Base-by-base conservation (phyloP, 2,888 invertebrate genomes). In the Sturmia bella region DNA sequence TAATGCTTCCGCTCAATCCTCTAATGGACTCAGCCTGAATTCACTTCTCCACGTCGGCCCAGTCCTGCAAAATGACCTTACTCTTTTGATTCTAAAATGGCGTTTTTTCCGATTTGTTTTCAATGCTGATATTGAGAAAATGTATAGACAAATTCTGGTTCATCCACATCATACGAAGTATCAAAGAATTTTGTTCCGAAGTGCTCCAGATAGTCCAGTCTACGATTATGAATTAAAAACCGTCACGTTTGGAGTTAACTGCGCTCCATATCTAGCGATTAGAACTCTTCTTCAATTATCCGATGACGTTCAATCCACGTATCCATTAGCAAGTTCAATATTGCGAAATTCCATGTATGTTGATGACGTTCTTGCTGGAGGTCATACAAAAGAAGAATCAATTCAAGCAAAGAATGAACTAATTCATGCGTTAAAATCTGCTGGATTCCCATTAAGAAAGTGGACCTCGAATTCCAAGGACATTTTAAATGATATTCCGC, bases 81-180 rank as follows among this genome's bases (percentile, higher is more conserved):
- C 76, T 1, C 43, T 57, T 1, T 54, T 84, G 5, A 61, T 84
- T 48, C 21, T 63, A 1, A 83, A 80, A 19, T 84, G 76, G 82
- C 59, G 78, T 0, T 41, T 48, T 27, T 68, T 6, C 41, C 41
- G 48, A 52, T 75, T 59, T 52, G 73, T 76, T 7, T 83, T 83
- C n/a, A 73, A 69, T 21, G 79, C 63, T 5, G 79, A 81, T 9
- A 74, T 84, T 9, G 76, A 76, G 32, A 83, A 85, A 50, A 83
- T 84, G 75, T 84, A 74, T 48, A 39, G 68, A 3, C 74, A 80
- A 17, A 75, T 80, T 27, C 12, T 69, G 15, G 56, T 79, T 3
- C 17, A 73, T 19, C 17, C 63, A 2, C 1, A 54, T 3, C 73
- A 74, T 17, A 56, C 73, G 7, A 19, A 45, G 0, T 69, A 61